These are phyloP conservation scores for Pomatostomus ruficeps DNA, from an alignment of 2,113 vertebrate species.

Conservation along the genomic window DNA sequence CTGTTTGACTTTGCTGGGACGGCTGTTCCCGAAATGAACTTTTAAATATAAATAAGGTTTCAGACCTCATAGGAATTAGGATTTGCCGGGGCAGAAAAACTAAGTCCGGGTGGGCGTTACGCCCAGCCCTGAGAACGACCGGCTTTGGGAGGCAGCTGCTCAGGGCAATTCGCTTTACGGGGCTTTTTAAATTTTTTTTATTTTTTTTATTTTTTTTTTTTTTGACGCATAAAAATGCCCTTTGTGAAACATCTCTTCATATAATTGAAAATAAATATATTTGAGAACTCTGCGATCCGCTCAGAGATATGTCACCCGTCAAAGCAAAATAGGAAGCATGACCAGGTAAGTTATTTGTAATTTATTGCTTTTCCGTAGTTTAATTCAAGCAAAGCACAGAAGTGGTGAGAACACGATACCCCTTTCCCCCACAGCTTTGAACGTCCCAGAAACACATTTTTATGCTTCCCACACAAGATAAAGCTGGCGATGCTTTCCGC, in stretches of 20 bases:
- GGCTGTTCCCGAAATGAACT: not conserved
- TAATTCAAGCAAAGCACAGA: not conserved
- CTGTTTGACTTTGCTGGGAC: not conserved
- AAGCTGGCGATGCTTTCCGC: not conserved
- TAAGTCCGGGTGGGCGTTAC: fast-evolving
- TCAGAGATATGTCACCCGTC: not conserved
- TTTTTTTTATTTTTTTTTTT: not conserved
- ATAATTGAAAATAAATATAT: not conserved
- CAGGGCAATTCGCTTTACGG: too few relatives aligned
- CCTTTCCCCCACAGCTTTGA: not conserved
- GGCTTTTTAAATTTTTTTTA: not conserved
- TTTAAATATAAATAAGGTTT: not conserved
- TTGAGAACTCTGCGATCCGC: not conserved
- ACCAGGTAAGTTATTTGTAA: not conserved
- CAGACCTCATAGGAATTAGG: not conserved
- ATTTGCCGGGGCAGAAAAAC: not conserved
- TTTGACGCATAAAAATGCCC: not conserved
- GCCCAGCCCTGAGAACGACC: not conserved
- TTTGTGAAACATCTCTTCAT: not conserved
- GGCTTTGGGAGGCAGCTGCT: too few relatives aligned
- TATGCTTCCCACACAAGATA: not conserved
- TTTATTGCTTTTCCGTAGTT: not conserved
- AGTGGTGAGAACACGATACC: not conserved
- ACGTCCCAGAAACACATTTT: not conserved
- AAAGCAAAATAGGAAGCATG: not conserved